Evolutionary conservation across 1,140 invertebrate species (phyloP), one percentile per base, ranked within the genome.

Genomic region (Heliconius congener): DNA sequence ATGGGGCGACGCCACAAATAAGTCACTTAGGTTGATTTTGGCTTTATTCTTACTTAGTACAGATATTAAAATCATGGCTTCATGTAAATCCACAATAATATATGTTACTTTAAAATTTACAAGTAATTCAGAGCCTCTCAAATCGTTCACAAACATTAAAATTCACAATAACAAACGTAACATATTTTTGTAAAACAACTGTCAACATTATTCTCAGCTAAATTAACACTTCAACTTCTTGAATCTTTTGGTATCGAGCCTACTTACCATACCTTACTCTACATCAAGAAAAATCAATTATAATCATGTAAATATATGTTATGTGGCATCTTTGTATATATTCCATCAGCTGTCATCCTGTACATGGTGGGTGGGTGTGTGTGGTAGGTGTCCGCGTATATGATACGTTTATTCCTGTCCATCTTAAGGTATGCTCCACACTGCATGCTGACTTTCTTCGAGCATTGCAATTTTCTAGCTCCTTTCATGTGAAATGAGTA

Each of bases 361-460:
- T 81, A 81, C 19, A 50, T 71, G 0, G 71, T 57, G 19, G 83
- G 83, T 6, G 84, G 79, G 34, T 88, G 87, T 19, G 81, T 87
- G 50, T 88, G 87, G 1, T 80, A 70, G 1, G 81, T 82, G 18
- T 79, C 19, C 1, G 77, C 81, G n/a, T 74, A 72, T 0, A 79
- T 52, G 2, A 87, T 77, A 8, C 46, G 78, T 9, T 82, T 81
- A 52, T 83, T 34, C 27, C 80, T 78, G 34, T 83, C 76, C 55
- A 87, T 50, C 19, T 77, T 85, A 1, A 89, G 70, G 19, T 76
- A 83, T 4, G 87, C 87, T 27, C 76, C 80, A n/a, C 87, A 88
- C 16, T 80, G 74, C 71, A 79, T 79, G 11, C 78, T 82, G 9
- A 74, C 30, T 37, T 84, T 85, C 30, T 76, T 82, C 1, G 86